A percentile compares a stretch with the other conserved stretches of the same genome.
Conservation (phyloP, 2,113 vertebrate genomes). For the Condylura cristata region DNA sequence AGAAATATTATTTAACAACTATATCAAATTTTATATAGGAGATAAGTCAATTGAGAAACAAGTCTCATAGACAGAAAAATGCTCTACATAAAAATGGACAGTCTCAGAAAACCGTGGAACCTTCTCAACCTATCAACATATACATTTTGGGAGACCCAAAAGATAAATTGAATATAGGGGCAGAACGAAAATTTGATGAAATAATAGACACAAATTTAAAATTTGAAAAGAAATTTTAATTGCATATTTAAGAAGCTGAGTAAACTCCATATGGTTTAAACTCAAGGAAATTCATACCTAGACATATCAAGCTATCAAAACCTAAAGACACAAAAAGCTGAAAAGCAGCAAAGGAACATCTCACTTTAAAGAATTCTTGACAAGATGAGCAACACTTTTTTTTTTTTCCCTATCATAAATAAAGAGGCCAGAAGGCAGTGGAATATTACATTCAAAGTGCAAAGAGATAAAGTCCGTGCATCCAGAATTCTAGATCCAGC, state of each 20-base stretch:
- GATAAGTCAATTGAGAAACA: neutral
- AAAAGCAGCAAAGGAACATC: neutral
- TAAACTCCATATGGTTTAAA: neutral
- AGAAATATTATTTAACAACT: neutral
- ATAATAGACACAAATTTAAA: neutral
- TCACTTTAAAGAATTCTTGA: neutral
- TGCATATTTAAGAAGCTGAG: neutral
- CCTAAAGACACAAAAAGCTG: neutral
- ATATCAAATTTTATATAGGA: neutral
- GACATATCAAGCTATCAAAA: neutral
- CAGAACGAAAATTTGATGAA: neutral
- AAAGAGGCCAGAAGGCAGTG: neutral
- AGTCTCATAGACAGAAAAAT: neutral
- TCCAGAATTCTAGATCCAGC: neutral
- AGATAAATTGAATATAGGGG: neutral
- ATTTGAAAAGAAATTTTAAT: neutral
- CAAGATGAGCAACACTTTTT: neutral
- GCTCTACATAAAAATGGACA: neutral
- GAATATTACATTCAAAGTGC: neutral
- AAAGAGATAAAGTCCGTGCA: neutral
- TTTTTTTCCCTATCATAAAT: neutral
- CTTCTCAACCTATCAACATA: neutral
- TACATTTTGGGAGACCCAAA: neutral
- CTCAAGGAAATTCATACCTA: neutral
- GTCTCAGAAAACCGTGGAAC: neutral